Evolutionary conservation across 2,797 vertebrate species (phyloP), one percentile per base, ranked within the genome.

Genomic region (Adelosebastes latens): DNA sequence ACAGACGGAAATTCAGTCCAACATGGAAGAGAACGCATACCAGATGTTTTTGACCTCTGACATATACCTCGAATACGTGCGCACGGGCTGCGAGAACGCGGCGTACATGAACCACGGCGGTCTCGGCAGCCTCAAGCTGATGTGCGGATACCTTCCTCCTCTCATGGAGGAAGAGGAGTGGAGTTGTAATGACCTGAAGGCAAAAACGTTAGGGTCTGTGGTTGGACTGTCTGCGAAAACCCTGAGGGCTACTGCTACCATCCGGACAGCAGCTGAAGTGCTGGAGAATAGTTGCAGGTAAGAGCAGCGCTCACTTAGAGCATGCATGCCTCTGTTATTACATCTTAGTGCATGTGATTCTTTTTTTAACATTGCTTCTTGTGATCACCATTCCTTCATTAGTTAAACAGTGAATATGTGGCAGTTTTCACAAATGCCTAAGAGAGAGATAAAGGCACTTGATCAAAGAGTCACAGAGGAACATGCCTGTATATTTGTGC

Each of bases 21-120:
- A 96, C 94, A 99, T 99, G 98, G 98, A 99, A 91, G 98, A 99
- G 92, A 99, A 97, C 58, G 97, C 97, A 31, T 99, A 99, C 96
- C 98, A 98, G 96, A 97, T 97, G 96, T 99, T 99, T 87, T 79
- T 99, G 91, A 98, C 97, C 92, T 99, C 98, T 88, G 98, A 99
- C 92, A 97, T 99, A 94, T 99, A 99, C 97, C 97, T 99, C 87
- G 97, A 99, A 81, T 99, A 98, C 63, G 97, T 97, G 84, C 95
- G 97, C 94, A 97, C 95, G 36, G 98, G 98, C 85, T 97, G 97
- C 78, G 98, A 99, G 90, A 99, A 97, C 85, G 94, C 96, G 0
- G 94, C 96, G 20, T 97, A 97, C 91, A 90, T 96, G 60, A 96
- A 85, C 88, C 94, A 94, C 68, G 91, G 90, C 29, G 94, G 94